phyloP scores from a whole-genome alignment of 2,888 invertebrate species.

The Odontomyia ornata region DNA sequence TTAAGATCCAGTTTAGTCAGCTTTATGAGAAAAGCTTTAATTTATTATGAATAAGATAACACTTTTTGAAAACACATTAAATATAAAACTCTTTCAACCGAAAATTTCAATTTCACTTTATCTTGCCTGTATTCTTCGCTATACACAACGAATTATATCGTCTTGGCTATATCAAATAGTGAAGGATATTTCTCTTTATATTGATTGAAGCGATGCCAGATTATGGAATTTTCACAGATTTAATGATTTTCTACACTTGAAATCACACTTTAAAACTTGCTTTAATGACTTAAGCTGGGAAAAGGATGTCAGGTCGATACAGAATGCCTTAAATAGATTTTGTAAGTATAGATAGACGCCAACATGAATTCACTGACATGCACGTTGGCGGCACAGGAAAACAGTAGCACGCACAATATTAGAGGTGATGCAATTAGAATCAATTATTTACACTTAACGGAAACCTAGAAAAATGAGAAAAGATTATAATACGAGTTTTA shows the following conservation, averaged over 20 bases:
- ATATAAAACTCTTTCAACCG: background rate
- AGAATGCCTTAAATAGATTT: constrained; percentile 21
- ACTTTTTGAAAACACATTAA: background rate
- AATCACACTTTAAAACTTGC: constrained; percentile 27
- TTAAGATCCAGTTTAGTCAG: too few relatives aligned
- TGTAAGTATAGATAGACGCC: background rate
- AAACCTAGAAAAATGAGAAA: background rate
- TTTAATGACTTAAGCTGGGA: constrained; percentile 27
- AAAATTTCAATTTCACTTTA: background rate
- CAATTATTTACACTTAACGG: constrained; percentile 19
- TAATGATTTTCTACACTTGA: constrained; percentile 35
- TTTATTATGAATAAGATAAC: too few relatives aligned
- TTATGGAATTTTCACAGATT: constrained; percentile 19
- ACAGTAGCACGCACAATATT: background rate
- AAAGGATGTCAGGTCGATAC: constrained; percentile 33
- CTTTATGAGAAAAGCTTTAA: too few relatives aligned
- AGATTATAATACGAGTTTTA: too few relatives aligned
- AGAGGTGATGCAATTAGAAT: constrained; percentile 19
- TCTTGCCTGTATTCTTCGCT: background rate
- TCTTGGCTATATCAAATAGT: background rate
- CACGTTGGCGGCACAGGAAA: background rate
- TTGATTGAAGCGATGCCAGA: background rate
- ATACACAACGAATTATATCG: background rate
- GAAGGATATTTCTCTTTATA: constrained; percentile 9
- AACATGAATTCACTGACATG: background rate